Conservation (phyloP, 2,888 invertebrate genomes). For the Thyatira batis region DNA sequence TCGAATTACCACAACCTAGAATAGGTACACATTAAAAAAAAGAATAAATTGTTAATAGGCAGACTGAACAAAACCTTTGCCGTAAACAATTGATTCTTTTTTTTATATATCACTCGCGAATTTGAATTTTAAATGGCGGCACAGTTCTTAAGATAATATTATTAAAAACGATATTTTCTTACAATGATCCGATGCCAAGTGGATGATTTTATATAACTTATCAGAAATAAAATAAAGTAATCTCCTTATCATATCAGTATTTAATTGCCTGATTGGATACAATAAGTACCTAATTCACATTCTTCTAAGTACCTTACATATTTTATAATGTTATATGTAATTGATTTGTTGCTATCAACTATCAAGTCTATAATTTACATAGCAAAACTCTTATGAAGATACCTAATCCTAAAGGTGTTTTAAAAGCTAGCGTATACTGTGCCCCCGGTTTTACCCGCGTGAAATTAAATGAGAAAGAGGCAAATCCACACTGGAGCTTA, state of each 20-base stretch:
- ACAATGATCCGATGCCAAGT: constrained; percentile 59
- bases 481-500: no score
- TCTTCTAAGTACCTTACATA: constrained; percentile 22
- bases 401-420: no score
- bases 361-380: background rate
- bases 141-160: constrained; percentile 3
- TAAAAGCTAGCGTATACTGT: no score
- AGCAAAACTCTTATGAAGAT: no score
- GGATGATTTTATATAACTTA: constrained; percentile 51
- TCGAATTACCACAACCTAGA: constrained; percentile 5
- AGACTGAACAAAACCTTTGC: background rate
- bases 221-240: constrained; percentile 57
- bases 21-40: constrained; percentile 5
- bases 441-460: no score
- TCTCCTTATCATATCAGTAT: constrained; percentile 61
- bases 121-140: background rate
- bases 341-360: no score
- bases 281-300: constrained; percentile 26
- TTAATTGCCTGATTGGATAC: constrained; percentile 60
- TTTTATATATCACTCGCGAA: constrained; percentile 13
- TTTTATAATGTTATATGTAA: constrained; percentile 1
- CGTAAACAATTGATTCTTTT: constrained; percentile 7
- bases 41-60: constrained; percentile 21
- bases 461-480: no score
- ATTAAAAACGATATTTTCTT: constrained; percentile 36